Conservation (phyloP, 1,140 invertebrate species). For the Parapsyche elsis region DNA sequence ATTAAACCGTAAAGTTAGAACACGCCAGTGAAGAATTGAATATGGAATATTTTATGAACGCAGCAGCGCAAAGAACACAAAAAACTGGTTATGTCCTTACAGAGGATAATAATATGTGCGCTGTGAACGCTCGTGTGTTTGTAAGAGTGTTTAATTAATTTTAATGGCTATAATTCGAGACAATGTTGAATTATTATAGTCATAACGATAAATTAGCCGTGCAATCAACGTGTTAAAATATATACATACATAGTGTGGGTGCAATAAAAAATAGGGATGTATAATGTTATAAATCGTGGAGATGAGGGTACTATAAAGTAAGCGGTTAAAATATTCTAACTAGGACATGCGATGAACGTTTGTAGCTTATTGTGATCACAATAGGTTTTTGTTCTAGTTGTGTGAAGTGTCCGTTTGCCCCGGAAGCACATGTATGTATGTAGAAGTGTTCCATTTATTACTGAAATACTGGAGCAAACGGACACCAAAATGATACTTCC, state of each 20-base stretch:
- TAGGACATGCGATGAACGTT: no score
- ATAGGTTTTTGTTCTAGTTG: no score
- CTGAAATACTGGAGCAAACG: no score
- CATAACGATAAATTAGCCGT: background rate
- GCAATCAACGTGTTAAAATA: conserved; percentile 1
- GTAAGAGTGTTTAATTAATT: conserved; percentile 14
- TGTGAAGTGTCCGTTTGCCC: no score
- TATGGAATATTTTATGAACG: background rate
- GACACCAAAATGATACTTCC: no score
- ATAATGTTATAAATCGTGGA: background rate
- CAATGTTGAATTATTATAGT: background rate
- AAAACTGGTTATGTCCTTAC: conserved; percentile 10
- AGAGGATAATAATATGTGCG: background rate
- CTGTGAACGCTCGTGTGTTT: background rate
- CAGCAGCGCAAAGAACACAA: background rate
- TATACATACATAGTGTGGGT: background rate
- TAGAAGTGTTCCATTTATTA: no score
- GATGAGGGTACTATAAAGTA: background rate
- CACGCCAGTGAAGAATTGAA: background rate
- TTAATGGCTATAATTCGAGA: background rate
- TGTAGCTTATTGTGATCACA: no score
- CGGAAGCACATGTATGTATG: no score
- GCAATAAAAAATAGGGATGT: conserved; percentile 10
- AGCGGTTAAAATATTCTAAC: no score
- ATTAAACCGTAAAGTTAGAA: no score